Conservation (phyloP, 2,888 invertebrate genomes). For the Poecilobothrus nobilitatus region DNA sequence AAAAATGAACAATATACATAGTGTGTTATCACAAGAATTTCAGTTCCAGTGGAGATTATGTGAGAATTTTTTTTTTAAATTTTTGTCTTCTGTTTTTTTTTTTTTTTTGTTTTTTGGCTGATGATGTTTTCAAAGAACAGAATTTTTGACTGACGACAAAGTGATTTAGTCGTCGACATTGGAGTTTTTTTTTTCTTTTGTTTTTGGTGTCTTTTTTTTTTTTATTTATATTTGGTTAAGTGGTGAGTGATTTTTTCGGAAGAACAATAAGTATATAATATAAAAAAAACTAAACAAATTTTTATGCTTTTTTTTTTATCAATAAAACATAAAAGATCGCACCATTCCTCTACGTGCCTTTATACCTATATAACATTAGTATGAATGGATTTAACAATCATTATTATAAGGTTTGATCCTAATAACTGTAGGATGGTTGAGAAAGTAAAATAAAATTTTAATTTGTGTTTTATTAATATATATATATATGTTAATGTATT, state of each 20-base stretch:
- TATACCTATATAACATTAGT: background rate
- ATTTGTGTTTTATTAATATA: no score
- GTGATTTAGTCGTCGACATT: background rate
- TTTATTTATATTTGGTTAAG: background rate
- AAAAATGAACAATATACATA: background rate
- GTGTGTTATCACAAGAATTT: background rate
- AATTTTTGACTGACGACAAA: conserved; percentile 4
- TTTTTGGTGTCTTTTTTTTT: background rate
- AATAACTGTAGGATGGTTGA: no score
- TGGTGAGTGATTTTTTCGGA: conserved; percentile 1
- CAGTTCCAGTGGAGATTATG: background rate
- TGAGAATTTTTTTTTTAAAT: background rate
- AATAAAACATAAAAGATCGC: conserved; percentile 4
- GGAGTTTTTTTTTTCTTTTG: background rate
- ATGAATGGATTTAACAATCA: background rate
- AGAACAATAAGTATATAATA: background rate
- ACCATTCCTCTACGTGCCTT: background rate
- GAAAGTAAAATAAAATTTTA: no score
- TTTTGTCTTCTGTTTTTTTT: background rate
- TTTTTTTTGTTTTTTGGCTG: background rate
- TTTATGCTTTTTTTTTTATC: background rate
- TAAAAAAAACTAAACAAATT: background rate
- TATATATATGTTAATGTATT: no score
- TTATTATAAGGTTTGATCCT: no score
- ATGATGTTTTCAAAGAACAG: background rate